A percentile compares a stretch with the other conserved stretches of the same genome.
Conservation (phyloP, 2,888 invertebrate species). For the Eurois occulta region DNA sequence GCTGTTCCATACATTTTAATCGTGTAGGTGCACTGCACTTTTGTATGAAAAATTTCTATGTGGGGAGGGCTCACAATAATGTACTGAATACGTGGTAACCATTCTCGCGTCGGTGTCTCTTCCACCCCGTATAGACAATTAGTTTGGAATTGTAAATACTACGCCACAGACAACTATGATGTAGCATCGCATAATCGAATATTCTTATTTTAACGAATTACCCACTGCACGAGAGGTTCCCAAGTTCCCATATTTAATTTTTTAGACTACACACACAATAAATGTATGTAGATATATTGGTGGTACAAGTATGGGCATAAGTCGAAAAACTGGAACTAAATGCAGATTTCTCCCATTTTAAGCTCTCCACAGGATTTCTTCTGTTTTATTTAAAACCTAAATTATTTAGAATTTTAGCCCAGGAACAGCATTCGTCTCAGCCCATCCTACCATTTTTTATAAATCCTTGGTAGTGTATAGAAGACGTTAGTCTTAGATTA, state of each 20-base stretch:
- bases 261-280: not conserved
- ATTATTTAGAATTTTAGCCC: not conserved
- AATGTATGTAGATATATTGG: not conserved
- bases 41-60: too few species aligned
- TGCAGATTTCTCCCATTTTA: not conserved
- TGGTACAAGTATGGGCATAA: not conserved
- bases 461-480: not conserved
- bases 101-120: too few species aligned
- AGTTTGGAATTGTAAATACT: not conserved
- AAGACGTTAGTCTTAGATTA: not conserved
- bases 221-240: not conserved
- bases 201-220: not conserved
- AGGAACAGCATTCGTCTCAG: not conserved
- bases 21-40: too few species aligned
- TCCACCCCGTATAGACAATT: too few species aligned
- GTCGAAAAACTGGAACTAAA: not conserved
- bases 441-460: not conserved
- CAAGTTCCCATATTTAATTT: not conserved
- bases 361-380: not conserved
- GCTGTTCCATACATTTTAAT: too few species aligned
- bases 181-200: not conserved
- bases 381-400: not conserved
- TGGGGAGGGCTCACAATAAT: too few species aligned
- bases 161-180: not conserved
- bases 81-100: too few species aligned